Conservation (phyloP, 2,888 invertebrate genomes). For the Amiota mariae region DNA sequence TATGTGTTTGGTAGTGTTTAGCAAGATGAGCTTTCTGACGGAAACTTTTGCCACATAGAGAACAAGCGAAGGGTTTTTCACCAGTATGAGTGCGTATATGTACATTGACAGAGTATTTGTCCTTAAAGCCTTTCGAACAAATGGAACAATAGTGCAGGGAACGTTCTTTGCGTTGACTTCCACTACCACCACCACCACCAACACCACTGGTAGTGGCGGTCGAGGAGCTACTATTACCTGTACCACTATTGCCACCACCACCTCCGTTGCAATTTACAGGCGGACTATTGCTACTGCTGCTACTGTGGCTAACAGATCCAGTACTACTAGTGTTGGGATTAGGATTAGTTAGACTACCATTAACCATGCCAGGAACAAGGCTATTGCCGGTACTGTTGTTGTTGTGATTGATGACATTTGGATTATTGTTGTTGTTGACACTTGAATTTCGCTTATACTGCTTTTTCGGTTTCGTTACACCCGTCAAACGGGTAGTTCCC, state of each 20-base stretch:
- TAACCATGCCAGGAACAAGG: constrained; percentile 41
- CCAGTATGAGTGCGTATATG: constrained; percentile 98
- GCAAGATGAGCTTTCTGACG: constrained; percentile 93
- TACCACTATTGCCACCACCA: constrained; percentile 49
- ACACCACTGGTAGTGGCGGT: constrained; percentile 61
- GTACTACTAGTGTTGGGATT: constrained; percentile 55
- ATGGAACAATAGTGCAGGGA: constrained; percentile 93
- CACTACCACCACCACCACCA: constrained; percentile 64
- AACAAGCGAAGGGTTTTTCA: constrained; percentile 97
- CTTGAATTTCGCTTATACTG: constrained; percentile 81
- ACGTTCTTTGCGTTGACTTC: constrained; percentile 82
- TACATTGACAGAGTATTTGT: constrained; percentile 97
- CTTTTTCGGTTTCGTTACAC: constrained; percentile 78
- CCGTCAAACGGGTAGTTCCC: constrained; percentile 40
- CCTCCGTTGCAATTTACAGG: constrained; percentile 61
- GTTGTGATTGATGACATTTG: constrained; percentile 69
- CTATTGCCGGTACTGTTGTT: constrained; percentile 54
- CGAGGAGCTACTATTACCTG: constrained; percentile 46
- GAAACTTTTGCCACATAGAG: constrained; percentile 93
- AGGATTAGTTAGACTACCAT: constrained; percentile 40
- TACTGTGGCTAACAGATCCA: constrained; percentile 58
- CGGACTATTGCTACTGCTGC: constrained; percentile 65
- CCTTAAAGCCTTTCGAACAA: constrained; percentile 94
- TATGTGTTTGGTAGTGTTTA: constrained; percentile 94
- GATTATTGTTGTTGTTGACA: constrained; percentile 69